phyloP scores from a whole-genome alignment of 2,888 invertebrate genomes.

The Epirrita christyi region DNA sequence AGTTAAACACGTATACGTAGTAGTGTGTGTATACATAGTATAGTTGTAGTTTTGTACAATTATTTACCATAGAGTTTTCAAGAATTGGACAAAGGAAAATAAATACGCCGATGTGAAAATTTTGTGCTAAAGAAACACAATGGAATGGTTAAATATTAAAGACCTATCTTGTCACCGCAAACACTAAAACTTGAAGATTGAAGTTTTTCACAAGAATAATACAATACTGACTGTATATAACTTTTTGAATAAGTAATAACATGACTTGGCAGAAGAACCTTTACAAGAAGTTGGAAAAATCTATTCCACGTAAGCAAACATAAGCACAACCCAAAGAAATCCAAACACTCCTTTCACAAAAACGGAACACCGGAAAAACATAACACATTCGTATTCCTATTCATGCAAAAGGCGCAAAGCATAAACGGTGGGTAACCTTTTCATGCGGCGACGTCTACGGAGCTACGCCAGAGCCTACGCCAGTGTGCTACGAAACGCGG shows the following conservation, averaged over 20 bases:
- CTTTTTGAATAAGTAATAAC: constrained; percentile 6
- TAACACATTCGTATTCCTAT: constrained; percentile 75
- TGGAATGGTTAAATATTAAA: too few species aligned
- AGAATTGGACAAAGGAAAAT: too few species aligned
- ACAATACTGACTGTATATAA: too few species aligned
- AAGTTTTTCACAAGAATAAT: too few species aligned
- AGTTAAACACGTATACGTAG: too few species aligned
- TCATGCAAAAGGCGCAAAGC: constrained; percentile 76
- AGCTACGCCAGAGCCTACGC: constrained; percentile 49
- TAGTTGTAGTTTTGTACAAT: too few species aligned
- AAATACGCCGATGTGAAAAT: too few species aligned
- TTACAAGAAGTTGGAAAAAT: constrained; percentile 17
- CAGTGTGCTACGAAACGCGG: constrained; percentile 59
- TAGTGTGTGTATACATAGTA: too few species aligned
- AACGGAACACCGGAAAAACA: constrained; percentile 69
- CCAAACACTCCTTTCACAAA: constrained; percentile 70
- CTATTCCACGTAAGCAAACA: constrained; percentile 38
- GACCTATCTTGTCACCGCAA: too few species aligned
- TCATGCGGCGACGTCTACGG: constrained; percentile 50
- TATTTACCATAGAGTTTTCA: too few species aligned
- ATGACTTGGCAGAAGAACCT: neutral
- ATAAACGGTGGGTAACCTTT: constrained; percentile 77
- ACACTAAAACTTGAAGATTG: too few species aligned
- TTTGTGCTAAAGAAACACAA: too few species aligned
- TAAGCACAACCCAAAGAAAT: constrained; percentile 53